Evolutionary conservation across 2,888 invertebrate species (phyloP), one percentile per base, ranked within the genome.

Genomic region (Geophilus truncorum): DNA sequence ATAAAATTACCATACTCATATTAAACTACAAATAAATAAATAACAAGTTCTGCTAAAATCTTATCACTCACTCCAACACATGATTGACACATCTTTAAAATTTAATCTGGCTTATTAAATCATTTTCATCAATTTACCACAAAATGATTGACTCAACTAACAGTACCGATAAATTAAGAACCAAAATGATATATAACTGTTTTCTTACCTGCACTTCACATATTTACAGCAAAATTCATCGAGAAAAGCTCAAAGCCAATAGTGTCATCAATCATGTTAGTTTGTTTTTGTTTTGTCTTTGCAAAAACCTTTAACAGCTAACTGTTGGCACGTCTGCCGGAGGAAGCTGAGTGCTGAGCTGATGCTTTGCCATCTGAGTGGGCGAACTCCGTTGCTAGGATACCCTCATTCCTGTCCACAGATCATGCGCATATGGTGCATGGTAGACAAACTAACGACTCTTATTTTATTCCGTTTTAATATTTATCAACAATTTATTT

Each of bases 271-370:
- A 62, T 62, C 23, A 62, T 57, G 7, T 57, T 57, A 57, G 23
- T 23, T 62, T 62, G 62, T 62, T 62, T n/a, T 25, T 45, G 32
- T 32, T 32, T 45, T 62, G 4, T 23, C 15, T 62, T 23, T 23
- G 9, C 25, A 62, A 62, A n/a, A 62, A 25, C 23, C 62, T 62
- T 23, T 62, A 62, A 25, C 62, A 12, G 62, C 62, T 62, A 62
- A 62, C 9, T 62, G 62, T 62, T 62, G 62, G 62, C 62, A 62
- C 62, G 62, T 62, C 62, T 62, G 62, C 62, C 62, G 15, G 62
- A 25, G 12, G 62, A 62, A 62, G 62, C 62, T 62, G 62, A n/a
- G 45, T 18, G 45, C 45, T 45, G 23, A 25, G 62, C 62, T 62
- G 62, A 62, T 62, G 62, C 62, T 62, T 45, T 62, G 62, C 62